Conservation (phyloP, 2,113 vertebrate species). For the Bufo gargarizans region DNA sequence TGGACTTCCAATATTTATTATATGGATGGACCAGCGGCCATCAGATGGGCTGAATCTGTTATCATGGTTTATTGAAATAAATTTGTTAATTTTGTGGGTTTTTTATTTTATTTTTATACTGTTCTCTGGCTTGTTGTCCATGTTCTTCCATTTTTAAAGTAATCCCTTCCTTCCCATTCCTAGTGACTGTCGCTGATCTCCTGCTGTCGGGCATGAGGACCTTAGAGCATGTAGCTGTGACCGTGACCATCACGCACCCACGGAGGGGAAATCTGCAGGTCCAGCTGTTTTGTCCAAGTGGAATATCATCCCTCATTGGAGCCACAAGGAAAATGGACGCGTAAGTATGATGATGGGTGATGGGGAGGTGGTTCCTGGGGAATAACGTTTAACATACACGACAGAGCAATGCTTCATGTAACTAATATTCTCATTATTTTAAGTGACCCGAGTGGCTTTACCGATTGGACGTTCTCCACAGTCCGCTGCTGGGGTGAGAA, state of each 20-base stretch:
- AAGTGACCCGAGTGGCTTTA: conserved; percentile 84
- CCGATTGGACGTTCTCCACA: conserved; percentile 95
- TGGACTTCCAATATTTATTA: too few relatives aligned
- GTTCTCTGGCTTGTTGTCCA: too few relatives aligned
- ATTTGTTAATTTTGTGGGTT: too few relatives aligned
- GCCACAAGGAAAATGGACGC: conserved; percentile 83
- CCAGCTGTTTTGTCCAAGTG: conserved; percentile 86
- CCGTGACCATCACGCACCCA: conserved; percentile 83
- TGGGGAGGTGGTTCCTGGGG: too few relatives aligned
- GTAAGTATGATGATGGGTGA: conserved; percentile 67
- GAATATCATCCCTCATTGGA: conserved; percentile 89
- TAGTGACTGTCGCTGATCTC: conserved; percentile 82
- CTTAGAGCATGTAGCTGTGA: conserved; percentile 91
- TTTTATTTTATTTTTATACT: too few relatives aligned
- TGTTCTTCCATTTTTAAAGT: not conserved
- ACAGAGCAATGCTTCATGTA: not conserved
- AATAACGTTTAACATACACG: not conserved
- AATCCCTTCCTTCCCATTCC: not conserved
- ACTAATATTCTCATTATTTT: not conserved
- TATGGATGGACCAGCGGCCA: too few relatives aligned
- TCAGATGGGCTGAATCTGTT: too few relatives aligned
- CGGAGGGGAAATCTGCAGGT: conserved; percentile 88
- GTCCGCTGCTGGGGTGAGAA: conserved; percentile 96
- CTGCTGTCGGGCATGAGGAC: conserved; percentile 88
- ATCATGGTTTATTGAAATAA: too few relatives aligned